Conservation (phyloP, 2,888 invertebrate species). For the Spicauda simplicius region DNA sequence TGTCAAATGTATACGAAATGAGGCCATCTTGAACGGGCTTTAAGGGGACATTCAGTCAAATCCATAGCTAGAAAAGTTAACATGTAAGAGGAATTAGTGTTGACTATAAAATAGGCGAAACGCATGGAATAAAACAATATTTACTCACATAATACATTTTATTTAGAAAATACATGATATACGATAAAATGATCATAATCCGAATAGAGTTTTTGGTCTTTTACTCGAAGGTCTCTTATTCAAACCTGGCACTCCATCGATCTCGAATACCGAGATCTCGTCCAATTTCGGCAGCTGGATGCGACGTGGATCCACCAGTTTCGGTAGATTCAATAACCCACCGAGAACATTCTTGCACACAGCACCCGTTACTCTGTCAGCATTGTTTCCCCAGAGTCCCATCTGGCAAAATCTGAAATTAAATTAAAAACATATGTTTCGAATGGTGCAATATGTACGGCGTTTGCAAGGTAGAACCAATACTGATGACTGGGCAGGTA, state of each 20-base stretch:
- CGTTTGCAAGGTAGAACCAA: too few species aligned
- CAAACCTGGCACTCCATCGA: conserved; percentile 25
- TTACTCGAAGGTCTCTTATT: conserved; percentile 27
- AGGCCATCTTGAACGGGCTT: too few species aligned
- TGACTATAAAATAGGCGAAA: too few species aligned
- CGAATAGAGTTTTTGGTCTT: conserved; percentile 12
- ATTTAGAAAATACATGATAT: background rate
- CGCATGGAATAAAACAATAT: too few species aligned
- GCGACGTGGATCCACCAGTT: conserved; percentile 45
- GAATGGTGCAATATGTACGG: too few species aligned
- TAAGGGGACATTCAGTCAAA: too few species aligned
- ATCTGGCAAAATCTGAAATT: conserved; percentile 86
- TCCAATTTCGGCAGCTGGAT: conserved; percentile 12
- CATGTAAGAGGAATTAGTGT: too few species aligned
- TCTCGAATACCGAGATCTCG: background rate
- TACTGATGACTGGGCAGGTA: too few species aligned
- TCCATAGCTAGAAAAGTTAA: too few species aligned
- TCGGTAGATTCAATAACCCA: conserved; percentile 59
- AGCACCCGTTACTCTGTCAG: conserved; percentile 81
- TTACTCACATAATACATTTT: background rate
- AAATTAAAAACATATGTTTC: background rate
- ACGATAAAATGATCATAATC: background rate
- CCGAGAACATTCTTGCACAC: conserved; percentile 78
- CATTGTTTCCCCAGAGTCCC: conserved; percentile 88
- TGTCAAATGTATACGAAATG: too few species aligned